A percentile compares a stretch with the other conserved stretches of the same genome.
phyloP scores from a whole-genome alignment of 2,113 vertebrate species.

The Thalassarche chlororhynchos region DNA sequence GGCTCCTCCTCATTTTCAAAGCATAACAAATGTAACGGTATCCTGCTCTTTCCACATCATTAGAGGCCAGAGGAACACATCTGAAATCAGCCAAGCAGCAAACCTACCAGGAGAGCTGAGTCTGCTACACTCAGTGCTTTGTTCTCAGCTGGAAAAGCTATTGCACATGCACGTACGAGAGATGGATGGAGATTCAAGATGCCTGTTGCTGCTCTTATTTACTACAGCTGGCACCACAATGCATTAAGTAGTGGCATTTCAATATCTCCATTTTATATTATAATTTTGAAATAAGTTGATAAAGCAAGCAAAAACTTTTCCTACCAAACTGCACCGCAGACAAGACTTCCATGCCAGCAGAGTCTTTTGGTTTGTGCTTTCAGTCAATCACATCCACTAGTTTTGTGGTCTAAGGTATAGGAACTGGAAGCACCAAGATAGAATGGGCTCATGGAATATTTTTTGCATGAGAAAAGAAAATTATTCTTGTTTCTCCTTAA shows the following conservation, averaged over 20 bases:
- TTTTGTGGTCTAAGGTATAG: neutral
- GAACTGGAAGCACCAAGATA: neutral
- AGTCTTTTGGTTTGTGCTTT: neutral
- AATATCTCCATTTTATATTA: neutral
- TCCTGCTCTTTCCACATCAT: neutral
- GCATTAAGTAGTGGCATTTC: neutral
- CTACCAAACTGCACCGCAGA: neutral
- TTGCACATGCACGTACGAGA: neutral
- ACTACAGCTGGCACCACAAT: neutral
- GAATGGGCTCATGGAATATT: neutral
- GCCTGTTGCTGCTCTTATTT: neutral
- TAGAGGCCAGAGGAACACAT: neutral
- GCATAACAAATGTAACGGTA: neutral
- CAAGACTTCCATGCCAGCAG: neutral
- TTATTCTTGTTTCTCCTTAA: neutral
- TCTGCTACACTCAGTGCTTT: neutral
- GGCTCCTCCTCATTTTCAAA: neutral
- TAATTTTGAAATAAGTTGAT: neutral
- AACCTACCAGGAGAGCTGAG: neutral
- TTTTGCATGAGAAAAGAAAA: neutral
- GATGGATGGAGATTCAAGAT: neutral
- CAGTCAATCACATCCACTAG: neutral
- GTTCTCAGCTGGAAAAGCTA: constrained; percentile 1
- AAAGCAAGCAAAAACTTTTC: neutral
- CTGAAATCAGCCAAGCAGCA: constrained; percentile 19